phyloP scores from a whole-genome alignment of 1,140 invertebrate genomes.

The Ostrea edulis region DNA sequence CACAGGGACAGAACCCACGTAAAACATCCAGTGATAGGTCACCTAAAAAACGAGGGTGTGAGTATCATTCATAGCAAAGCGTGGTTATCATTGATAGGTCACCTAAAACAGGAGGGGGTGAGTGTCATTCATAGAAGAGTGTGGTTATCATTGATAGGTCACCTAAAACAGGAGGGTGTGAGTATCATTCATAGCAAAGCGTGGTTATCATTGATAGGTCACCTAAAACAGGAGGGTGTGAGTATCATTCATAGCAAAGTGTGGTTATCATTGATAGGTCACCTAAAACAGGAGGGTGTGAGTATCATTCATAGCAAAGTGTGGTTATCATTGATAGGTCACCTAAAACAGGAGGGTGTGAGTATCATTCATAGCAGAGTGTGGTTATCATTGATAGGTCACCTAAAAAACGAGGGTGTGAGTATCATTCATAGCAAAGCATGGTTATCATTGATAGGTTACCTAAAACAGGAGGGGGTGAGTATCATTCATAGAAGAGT shows the following conservation, averaged over 20 bases:
- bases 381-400: conserved; percentile 86
- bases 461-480: no score
- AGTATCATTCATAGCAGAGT: no score
- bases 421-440: background rate
- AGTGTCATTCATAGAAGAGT: no score
- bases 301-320: background rate
- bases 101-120: no score
- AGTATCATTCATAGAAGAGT: no score
- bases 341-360: no score
- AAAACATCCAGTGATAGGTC: conserved; percentile 88
- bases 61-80: background rate
- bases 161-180: conserved; percentile 77
- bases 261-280: conserved; percentile 86
- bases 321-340: no score
- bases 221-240: no score
- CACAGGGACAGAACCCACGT: conserved; percentile 89
- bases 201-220: no score
- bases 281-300: conserved; percentile 77
- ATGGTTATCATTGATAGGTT: no score
- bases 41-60: conserved; percentile 76
- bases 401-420: conserved; percentile 76
- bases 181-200: background rate
- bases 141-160: conserved; percentile 86
- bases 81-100: no score
- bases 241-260: no score